Base-by-base conservation (phyloP, 2,888 invertebrate species). In the Eilema caniola region DNA sequence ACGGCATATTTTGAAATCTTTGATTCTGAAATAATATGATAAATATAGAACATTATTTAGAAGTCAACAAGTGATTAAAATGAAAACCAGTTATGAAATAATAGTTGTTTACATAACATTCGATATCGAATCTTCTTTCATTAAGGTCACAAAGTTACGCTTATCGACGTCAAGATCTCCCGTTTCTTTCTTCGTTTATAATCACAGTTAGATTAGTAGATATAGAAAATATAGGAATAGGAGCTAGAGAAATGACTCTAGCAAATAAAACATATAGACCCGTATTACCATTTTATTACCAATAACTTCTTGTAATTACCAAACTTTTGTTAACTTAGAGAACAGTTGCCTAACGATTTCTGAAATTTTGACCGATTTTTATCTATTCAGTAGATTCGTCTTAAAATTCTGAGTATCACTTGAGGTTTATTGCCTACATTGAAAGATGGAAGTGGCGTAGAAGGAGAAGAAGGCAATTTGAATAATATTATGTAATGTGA, bases 11-110 rank as follows among this genome's bases (percentile, higher is more conserved):
- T 70, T 47, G 59, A n/a, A 59, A 69, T 63, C 25, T 63, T 57
- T 57, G 61, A 23, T 56, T 24, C 62, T 61, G 20, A 62, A 71
- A 73, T 70, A 69, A 69, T 11, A 67, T 41, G 41, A 59, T 68
- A 63, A 7, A 61, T 28, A 53, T 14, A 64, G 47, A 25, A 25
- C 20, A 37, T 59, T 66, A 65, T 11, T n/a, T 65, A 66, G 25
- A 66, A 63, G 57, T 10, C 24, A 62, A 61, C 20, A 71, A 33
- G 63, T 61, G 23, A 73, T 72, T 70, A 47, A 64, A 59, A 70
- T 70, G 14, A 33, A 31, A 33, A 16, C 23, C 41, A 41, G 31
- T 61, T 53, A 53, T 56, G 25, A 20, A 56, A 65, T 56, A 53
- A 64, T 25, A 41, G 33, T 65, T 57, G 31, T 56, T 33, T 56